phyloP scores from a whole-genome alignment of 2,113 vertebrate genomes.

The Hippopotamus amphibius region DNA sequence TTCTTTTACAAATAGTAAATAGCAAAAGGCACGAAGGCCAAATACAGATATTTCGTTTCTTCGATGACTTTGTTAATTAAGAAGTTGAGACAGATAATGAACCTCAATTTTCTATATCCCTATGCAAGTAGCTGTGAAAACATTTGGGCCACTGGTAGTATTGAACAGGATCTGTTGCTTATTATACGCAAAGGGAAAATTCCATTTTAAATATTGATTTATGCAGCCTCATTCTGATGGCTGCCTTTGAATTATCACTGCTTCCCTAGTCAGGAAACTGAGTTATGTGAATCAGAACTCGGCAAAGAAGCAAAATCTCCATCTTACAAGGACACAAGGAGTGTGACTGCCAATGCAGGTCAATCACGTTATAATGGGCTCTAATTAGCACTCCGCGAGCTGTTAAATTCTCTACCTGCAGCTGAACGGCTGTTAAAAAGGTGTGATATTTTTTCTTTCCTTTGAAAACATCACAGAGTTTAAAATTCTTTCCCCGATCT shows the following conservation, averaged over 20 bases:
- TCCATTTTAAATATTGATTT: constrained; percentile 79
- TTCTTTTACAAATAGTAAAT: constrained; percentile 81
- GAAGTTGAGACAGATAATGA: constrained; percentile 69
- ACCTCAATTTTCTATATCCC: constrained; percentile 61
- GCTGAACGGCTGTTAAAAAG: constrained; percentile 80
- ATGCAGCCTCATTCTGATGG: constrained; percentile 38
- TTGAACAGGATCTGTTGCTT: constrained; percentile 58
- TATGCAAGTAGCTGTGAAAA: constrained; percentile 47
- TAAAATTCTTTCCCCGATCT: constrained; percentile 50
- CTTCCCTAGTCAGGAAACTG: constrained; percentile 51
- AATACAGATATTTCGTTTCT: constrained; percentile 62
- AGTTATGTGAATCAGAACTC: constrained; percentile 60
- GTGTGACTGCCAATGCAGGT: constrained; percentile 62
- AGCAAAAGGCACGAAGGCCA: constrained; percentile 74
- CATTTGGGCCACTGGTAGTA: constrained; percentile 52
- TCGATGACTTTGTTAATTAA: constrained; percentile 74
- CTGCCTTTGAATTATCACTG: constrained; percentile 65
- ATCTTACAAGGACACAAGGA: constrained; percentile 64
- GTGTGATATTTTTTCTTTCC: constrained; percentile 81
- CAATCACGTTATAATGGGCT: constrained; percentile 83
- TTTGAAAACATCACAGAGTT: constrained; percentile 84
- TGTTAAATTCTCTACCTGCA: constrained; percentile 84
- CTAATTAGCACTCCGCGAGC: constrained; percentile 83
- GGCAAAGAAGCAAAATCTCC: constrained; percentile 60
- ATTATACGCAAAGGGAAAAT: constrained; percentile 71